phyloP scores from a whole-genome alignment of 2,113 vertebrate genomes.

The Phaethornis superciliosus region DNA sequence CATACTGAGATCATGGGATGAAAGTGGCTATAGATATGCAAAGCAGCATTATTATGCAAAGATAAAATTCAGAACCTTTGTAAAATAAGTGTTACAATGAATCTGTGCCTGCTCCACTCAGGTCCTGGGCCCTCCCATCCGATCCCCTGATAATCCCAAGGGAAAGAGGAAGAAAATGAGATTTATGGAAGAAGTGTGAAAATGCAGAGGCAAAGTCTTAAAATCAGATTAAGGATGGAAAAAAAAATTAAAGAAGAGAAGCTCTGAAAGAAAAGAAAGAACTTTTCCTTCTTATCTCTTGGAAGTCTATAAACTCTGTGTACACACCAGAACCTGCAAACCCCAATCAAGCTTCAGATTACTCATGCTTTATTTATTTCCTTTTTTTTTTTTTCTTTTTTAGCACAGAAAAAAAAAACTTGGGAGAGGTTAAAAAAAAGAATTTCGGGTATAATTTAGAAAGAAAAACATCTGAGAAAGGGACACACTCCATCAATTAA shows the following conservation, averaged over 20 bases:
- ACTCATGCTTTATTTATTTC: background rate
- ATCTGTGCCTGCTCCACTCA: background rate
- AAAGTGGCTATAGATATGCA: conserved; percentile 49
- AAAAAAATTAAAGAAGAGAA: background rate
- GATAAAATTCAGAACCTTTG: conserved; percentile 41
- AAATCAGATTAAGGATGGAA: conserved; percentile 28
- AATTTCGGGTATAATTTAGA: conserved; percentile 2
- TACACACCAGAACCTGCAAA: background rate
- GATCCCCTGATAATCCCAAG: background rate
- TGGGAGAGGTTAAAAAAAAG: background rate
- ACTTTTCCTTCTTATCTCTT: background rate
- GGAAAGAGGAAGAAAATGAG: conserved; percentile 10
- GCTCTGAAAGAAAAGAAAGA: background rate
- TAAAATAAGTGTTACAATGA: conserved; percentile 52
- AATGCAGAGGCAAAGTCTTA: background rate
- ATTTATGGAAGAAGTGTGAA: conserved; percentile 24
- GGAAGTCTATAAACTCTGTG: background rate
- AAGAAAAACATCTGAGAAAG: conserved; percentile 32
- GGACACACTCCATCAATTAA: conserved; percentile 50
- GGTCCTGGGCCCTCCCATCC: background rate
- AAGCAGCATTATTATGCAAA: conserved; percentile 55
- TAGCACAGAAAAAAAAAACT: background rate
- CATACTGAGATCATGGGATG: background rate
- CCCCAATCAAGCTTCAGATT: background rate
- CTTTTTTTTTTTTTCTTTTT: background rate